Conservation (phyloP, 2,797 vertebrate genomes). For the Hypotaenidia okinawae region DNA sequence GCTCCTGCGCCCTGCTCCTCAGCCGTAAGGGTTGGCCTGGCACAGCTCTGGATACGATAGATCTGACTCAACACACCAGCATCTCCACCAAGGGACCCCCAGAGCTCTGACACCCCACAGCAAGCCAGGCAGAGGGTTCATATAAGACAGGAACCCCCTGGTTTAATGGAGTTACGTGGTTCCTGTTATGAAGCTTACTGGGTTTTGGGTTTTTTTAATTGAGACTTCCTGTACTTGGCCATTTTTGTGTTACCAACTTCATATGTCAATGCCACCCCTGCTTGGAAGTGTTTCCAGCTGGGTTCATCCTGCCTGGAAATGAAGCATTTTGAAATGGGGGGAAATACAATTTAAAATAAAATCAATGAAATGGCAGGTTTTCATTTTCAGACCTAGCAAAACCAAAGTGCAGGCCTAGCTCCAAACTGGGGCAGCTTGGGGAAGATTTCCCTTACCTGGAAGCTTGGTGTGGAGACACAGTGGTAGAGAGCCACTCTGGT, state of each 20-base stretch:
- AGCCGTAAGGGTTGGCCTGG: rapidly evolving
- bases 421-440: rapidly evolving
- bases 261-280: not conserved
- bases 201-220: not conserved
- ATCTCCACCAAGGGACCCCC: not conserved
- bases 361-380: not conserved
- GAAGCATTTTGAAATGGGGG: not conserved
- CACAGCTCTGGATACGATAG: not conserved
- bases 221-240: not conserved
- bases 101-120: rapidly evolving
- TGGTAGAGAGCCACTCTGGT: not conserved
- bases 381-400: not conserved
- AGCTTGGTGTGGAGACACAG: too few relatives aligned
- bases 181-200: not conserved
- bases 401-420: not conserved
- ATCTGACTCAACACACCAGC: too few relatives aligned
- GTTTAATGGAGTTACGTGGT: not conserved
- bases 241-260: not conserved
- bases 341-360: too few relatives aligned
- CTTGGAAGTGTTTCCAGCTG: not conserved
- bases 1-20: not conserved
- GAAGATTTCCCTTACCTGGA: not conserved
- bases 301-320: not conserved
- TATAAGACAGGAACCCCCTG: not conserved
- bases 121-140: not conserved